Conservation (phyloP, 2,113 vertebrate species). For the Tichodroma muraria region DNA sequence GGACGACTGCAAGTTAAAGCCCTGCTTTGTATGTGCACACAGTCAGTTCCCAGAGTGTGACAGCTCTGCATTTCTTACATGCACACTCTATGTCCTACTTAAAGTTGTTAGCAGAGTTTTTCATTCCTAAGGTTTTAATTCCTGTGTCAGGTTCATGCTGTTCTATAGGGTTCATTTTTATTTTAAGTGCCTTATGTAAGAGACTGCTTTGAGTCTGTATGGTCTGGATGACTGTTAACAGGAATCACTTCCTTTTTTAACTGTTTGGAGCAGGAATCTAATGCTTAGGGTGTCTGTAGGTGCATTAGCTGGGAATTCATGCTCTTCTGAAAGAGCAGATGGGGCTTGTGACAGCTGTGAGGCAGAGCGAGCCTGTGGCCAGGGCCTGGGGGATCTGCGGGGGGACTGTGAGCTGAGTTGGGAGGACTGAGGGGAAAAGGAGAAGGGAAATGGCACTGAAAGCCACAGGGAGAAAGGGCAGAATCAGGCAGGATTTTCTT, state of each 20-base stretch:
- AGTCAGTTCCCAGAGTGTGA: not conserved
- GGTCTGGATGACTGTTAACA: not conserved
- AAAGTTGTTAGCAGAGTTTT: not conserved
- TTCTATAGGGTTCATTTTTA: not conserved
- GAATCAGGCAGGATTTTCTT: not conserved
- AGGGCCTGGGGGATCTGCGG: not conserved
- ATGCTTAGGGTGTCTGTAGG: not conserved
- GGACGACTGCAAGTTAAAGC: conserved; percentile 93
- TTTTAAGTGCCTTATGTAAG: not conserved
- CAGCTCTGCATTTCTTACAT: not conserved
- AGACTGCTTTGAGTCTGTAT: not conserved
- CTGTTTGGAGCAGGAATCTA: not conserved
- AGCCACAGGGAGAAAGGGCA: not conserved
- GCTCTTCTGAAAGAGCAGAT: not conserved
- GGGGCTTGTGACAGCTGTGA: not conserved
- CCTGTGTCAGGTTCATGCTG: not conserved
- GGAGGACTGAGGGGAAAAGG: not conserved
- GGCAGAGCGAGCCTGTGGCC: not conserved
- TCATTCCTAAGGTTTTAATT: not conserved
- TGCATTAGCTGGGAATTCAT: not conserved
- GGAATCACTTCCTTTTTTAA: not conserved
- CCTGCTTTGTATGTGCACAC: conserved; percentile 77
- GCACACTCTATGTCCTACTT: not conserved
- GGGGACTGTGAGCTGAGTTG: not conserved
- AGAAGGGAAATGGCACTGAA: not conserved